phyloP scores from a whole-genome alignment of 2,113 vertebrate species.

The Cromileptes altivelis region DNA sequence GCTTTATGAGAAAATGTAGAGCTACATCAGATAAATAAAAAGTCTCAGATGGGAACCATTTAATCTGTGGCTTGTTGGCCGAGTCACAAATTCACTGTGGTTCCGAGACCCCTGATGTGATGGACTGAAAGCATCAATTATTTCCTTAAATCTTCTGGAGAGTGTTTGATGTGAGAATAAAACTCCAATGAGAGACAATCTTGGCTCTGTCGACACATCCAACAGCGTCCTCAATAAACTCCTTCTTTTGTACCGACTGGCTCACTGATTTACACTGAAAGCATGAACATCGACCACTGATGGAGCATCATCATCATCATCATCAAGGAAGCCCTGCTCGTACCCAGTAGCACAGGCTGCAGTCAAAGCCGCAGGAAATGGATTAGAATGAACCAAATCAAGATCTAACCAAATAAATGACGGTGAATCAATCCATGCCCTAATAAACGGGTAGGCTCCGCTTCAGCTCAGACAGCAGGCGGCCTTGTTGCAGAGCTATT shows the following conservation, averaged over 20 bases:
- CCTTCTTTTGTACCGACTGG: not conserved
- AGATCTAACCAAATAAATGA: conserved; percentile 41
- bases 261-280: not conserved
- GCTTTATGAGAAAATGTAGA: not conserved
- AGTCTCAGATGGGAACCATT: not conserved
- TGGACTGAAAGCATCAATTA: not conserved
- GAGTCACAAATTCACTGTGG: not conserved
- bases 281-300: conserved; percentile 30
- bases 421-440: conserved; percentile 41
- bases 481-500: conserved; percentile 32
- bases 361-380: conserved; percentile 36
- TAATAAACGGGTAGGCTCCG: conserved; percentile 14
- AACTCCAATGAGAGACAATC: conserved; percentile 10
- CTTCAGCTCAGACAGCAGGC: conserved; percentile 32
- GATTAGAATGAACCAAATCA: conserved; percentile 23
- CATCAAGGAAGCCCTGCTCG: not conserved
- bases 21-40: not conserved
- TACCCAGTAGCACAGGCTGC: conserved; percentile 2
- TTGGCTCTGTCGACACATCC: conserved; percentile 27
- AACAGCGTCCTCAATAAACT: not conserved
- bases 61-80: not conserved
- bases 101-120: not conserved
- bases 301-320: conserved; percentile 16
- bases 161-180: conserved; percentile 4
- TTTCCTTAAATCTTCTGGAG: conserved; percentile 1